phyloP scores from a whole-genome alignment of 2,797 vertebrate genomes.

The Adelosebastes latens region DNA sequence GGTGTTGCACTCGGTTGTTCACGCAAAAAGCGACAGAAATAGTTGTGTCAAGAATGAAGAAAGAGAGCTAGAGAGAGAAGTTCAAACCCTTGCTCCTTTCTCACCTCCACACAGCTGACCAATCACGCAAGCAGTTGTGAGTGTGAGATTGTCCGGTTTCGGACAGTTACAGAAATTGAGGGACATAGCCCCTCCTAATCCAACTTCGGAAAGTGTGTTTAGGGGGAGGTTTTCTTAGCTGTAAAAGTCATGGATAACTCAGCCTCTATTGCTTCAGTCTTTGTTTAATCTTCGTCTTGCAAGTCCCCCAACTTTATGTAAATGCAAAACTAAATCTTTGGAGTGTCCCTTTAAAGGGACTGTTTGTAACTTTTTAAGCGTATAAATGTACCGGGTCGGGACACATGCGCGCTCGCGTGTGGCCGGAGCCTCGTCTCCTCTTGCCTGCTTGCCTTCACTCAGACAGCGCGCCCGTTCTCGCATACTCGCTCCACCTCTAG shows the following conservation, averaged over 20 bases:
- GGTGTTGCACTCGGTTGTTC: neutral
- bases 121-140: neutral
- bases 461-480: no score
- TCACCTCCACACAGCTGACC: neutral
- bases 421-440: no score
- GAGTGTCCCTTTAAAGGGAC: neutral
- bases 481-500: no score
- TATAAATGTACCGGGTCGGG: no score
- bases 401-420: no score
- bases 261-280: neutral
- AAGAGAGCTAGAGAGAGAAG: neutral
- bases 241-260: neutral
- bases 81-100: neutral
- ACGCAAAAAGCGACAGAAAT: neutral
- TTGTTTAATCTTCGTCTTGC: neutral
- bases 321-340: neutral
- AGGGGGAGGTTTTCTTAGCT: neutral
- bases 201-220: accelerated
- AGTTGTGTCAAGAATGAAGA: neutral
- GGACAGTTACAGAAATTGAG: no score
- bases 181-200: no score
- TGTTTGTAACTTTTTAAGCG: no score
- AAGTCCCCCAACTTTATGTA: neutral
- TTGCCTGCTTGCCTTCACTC: no score
- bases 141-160: neutral